phyloP scores from a whole-genome alignment of 2,888 invertebrate genomes.

The Campoletis raptor region DNA sequence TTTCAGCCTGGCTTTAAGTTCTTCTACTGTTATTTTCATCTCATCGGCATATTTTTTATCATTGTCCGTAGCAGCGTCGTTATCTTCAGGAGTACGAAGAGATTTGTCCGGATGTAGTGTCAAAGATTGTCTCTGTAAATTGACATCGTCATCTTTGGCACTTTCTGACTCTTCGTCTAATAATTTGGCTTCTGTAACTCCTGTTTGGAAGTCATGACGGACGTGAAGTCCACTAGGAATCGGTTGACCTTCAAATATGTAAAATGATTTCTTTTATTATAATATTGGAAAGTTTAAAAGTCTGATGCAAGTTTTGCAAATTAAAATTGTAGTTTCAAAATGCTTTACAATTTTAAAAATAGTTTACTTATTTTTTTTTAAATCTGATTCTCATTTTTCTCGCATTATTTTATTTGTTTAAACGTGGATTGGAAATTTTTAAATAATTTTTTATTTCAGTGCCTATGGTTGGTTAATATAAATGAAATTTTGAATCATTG shows the following conservation, averaged over 20 bases:
- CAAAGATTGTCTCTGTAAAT: conserved; percentile 74
- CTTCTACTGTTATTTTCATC: conserved; percentile 77
- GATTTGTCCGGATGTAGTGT: conserved; percentile 78
- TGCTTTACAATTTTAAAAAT: not conserved
- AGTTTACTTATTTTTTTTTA: not conserved
- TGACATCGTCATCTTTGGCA: conserved; percentile 63
- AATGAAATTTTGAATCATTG: not conserved
- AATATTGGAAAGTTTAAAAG: not conserved
- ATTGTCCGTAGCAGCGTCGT: conserved; percentile 81
- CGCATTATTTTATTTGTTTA: not conserved
- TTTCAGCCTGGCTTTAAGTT: conserved; percentile 80
- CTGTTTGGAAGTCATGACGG: conserved; percentile 91
- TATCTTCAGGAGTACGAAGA: conserved; percentile 66
- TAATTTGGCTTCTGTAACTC: conserved; percentile 91
- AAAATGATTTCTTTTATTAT: conserved; percentile 42
- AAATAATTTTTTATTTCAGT: not conserved
- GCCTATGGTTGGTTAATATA: not conserved
- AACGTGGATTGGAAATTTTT: not conserved
- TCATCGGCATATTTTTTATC: conserved; percentile 79
- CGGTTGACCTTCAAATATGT: conserved; percentile 87
- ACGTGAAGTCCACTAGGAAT: conserved; percentile 92
- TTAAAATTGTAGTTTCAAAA: not conserved
- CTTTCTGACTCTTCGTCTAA: conserved; percentile 84
- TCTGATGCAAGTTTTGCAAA: not conserved
- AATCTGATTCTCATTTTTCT: not conserved